Conservation (phyloP, 2,113 vertebrate genomes). For the Trichomycterus rosablanca region DNA sequence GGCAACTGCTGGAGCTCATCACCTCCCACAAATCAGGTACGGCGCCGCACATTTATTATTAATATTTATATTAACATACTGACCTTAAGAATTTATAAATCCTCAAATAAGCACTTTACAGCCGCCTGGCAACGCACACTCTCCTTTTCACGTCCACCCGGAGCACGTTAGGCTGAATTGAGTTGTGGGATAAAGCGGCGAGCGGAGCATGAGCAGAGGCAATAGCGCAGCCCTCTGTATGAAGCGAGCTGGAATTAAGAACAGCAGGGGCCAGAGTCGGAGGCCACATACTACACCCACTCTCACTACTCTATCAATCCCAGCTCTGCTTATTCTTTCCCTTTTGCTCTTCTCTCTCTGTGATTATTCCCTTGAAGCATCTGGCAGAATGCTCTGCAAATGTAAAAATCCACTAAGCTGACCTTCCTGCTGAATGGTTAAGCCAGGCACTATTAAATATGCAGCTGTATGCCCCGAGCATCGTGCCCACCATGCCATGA, state of each 20-base stretch:
- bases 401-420: slow-evolving; percentile 50
- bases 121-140: background rate
- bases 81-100: slow-evolving; percentile 97
- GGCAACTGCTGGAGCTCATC: slow-evolving; percentile 85
- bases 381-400: slow-evolving; percentile 36
- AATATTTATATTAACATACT: slow-evolving; percentile 98
- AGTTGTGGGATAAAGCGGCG: slow-evolving; percentile 44
- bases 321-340: background rate
- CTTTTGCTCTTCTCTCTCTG: background rate
- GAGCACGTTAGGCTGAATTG: slow-evolving; percentile 38
- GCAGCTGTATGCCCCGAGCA: slow-evolving; percentile 45
- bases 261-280: slow-evolving; percentile 45
- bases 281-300: slow-evolving; percentile 37
- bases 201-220: slow-evolving; percentile 16
- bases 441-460: slow-evolving; percentile 54
- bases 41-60: slow-evolving; percentile 92
- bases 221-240: slow-evolving; percentile 17
- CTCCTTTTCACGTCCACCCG: slow-evolving; percentile 43
- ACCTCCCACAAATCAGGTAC: slow-evolving; percentile 94
- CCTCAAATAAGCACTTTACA: slow-evolving; percentile 78
- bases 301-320: slow-evolving; percentile 1
- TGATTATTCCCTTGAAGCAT: slow-evolving; percentile 46
- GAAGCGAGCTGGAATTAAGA: slow-evolving; percentile 50
- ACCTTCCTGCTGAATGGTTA: slow-evolving; percentile 46
- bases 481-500: slow-evolving; percentile 18